Base-by-base conservation (phyloP, 2,888 invertebrate species). In the Acrobasis suavella region DNA sequence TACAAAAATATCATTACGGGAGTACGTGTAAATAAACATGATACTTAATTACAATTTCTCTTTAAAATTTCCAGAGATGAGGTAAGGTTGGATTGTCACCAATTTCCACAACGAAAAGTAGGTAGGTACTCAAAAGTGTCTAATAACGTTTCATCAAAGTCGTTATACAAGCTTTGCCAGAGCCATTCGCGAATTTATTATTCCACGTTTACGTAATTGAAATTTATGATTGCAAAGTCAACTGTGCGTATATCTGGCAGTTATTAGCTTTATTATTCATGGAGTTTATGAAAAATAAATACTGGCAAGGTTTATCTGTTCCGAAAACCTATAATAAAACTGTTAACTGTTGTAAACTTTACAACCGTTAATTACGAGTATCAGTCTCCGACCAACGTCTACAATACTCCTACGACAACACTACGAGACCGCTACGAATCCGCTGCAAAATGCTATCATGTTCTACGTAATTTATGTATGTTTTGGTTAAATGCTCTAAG, bases 121-220 rank as follows among this genome's bases (percentile, higher is more conserved):
- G 22, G 22, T 22, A 67, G 71, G 68, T 71, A 67, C 69, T 70
- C 64, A 63, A 63, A 69, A 69, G 65, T 62, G 63, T 64, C 67
- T 67, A 67, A 67, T 71, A 71, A 69, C 67, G 66, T 67, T 70
- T 64, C 66, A 67, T 73, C 71, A 72, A 72, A 72, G 71, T 68
- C 64, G 65, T 69, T 75, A 69, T 67, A 65, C 63, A 69, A 62
- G 63, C 61, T 69, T n/a, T 66, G 66, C 66, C 61, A 32, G 62
- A 65, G 64, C 60, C 46, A 51, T 68, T 67, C 60, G 58, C 55
- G 60, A 68, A 61, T 62, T 67, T 66, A 68, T 68, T 67, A 69
- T 69, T 66, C 64, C 64, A 69, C 67, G 65, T 67, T 65, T 58
- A 22, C 46, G 22, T 71, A 69, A 69, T 72, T 67, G 65, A 69